Evolutionary conservation across 2,113 vertebrate genomes (phyloP).

Genomic region (Craseonycteris thonglongyai): DNA sequence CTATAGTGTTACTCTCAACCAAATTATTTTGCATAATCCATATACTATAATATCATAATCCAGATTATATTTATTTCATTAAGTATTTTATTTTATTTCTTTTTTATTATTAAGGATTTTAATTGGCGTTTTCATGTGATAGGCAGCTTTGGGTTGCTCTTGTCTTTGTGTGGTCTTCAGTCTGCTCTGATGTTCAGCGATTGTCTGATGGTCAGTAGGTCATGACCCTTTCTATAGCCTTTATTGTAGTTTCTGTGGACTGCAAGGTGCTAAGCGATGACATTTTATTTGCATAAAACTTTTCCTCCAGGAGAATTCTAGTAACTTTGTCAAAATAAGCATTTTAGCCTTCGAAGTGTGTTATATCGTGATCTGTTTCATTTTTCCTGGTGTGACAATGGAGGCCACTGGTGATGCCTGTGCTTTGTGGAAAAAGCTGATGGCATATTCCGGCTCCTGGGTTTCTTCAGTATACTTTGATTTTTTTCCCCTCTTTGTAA

Average conservation of each 20-base stretch:
- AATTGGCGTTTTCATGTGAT: background rate
- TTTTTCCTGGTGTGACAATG: background rate
- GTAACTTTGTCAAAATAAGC: background rate
- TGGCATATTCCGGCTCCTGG: fast-evolving
- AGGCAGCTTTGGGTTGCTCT: background rate
- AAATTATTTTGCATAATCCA: background rate
- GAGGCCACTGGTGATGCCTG: background rate
- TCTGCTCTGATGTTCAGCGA: background rate
- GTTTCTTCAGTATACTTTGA: background rate
- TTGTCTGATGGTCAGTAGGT: background rate
- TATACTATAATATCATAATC: background rate
- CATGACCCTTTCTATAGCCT: background rate
- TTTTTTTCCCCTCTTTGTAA: background rate
- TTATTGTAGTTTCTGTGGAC: background rate
- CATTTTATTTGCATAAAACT: background rate
- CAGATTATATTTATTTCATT: background rate
- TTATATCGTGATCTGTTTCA: background rate
- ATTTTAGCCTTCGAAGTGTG: background rate
- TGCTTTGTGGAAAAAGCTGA: background rate
- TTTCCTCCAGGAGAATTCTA: background rate
- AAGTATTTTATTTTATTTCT: background rate
- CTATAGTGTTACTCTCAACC: background rate
- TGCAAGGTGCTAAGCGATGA: background rate
- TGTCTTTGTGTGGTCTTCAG: background rate
- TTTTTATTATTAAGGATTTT: background rate